These are phyloP conservation scores for Melanaphis sacchari DNA, from an alignment of 1,140 invertebrate genomes.

Conservation along the genomic window DNA sequence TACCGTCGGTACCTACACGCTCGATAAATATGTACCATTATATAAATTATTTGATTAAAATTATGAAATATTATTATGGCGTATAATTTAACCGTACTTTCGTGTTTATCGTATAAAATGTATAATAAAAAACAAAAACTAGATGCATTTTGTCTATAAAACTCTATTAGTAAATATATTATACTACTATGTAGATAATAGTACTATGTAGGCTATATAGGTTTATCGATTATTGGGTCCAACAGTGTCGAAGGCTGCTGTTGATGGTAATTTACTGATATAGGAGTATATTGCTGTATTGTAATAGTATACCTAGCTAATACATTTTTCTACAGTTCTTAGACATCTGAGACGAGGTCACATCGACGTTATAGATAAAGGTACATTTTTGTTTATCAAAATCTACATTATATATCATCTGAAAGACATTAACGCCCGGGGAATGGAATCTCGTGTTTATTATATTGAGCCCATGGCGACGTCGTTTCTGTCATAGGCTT, in stretches of 20 bases:
- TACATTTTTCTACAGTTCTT: neutral
- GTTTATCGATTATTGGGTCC: neutral
- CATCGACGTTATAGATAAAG: no score
- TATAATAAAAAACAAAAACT: neutral
- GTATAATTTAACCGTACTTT: neutral
- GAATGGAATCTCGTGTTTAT: neutral
- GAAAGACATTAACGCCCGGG: neutral
- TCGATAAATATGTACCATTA: neutral
- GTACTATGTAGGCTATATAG: neutral
- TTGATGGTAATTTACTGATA: neutral
- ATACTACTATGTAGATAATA: neutral
- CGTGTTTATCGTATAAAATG: neutral
- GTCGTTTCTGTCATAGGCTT: neutral
- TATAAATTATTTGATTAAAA: neutral
- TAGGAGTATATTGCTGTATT: neutral
- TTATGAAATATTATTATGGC: neutral
- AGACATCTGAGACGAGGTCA: slow-evolving; percentile 2
- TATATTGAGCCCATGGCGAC: neutral
- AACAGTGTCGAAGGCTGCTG: slow-evolving; percentile 8
- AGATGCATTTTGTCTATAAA: neutral
- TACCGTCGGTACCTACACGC: neutral
- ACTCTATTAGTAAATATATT: neutral
- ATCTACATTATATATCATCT: neutral
- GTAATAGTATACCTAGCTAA: neutral
- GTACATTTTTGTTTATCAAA: neutral